phyloP scores from a whole-genome alignment of 2,888 invertebrate species.

The Pseudanteris insignis region DNA sequence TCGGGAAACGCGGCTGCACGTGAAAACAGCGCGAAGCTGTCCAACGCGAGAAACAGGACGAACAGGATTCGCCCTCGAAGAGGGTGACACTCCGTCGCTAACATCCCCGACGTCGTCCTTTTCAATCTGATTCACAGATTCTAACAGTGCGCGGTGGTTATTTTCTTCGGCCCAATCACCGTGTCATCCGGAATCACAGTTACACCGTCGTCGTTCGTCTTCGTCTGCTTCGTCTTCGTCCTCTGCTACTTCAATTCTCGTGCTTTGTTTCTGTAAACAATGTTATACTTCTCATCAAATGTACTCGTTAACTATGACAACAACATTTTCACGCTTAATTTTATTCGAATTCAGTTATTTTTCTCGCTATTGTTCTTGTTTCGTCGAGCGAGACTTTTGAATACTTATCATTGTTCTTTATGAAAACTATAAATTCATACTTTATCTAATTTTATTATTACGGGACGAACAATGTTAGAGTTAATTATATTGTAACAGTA shows the following conservation, averaged over 20 bases:
- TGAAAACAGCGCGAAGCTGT: conserved; percentile 55
- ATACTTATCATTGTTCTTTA: no score
- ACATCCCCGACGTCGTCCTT: conserved; percentile 43
- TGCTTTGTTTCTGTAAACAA: neutral
- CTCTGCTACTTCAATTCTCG: no score
- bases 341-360: neutral
- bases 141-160: conserved; percentile 21
- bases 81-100: conserved; percentile 54
- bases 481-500: no score
- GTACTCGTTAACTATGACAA: no score
- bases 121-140: conserved; percentile 20
- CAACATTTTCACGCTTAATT: no score
- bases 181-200: neutral
- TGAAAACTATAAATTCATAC: no score
- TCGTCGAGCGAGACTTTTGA: no score
- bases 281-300: neutral
- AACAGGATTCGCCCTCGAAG: conserved; percentile 60
- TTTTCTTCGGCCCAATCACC: conserved; percentile 9
- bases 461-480: no score
- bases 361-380: no score
- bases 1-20: conserved; percentile 73
- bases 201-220: neutral
- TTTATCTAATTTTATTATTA: no score
- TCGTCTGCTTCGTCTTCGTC: no score
- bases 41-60: conserved; percentile 56